These are phyloP conservation scores for Myotis findleyi DNA, from an alignment of 2,797 vertebrate genomes.

Conservation along the genomic window DNA sequence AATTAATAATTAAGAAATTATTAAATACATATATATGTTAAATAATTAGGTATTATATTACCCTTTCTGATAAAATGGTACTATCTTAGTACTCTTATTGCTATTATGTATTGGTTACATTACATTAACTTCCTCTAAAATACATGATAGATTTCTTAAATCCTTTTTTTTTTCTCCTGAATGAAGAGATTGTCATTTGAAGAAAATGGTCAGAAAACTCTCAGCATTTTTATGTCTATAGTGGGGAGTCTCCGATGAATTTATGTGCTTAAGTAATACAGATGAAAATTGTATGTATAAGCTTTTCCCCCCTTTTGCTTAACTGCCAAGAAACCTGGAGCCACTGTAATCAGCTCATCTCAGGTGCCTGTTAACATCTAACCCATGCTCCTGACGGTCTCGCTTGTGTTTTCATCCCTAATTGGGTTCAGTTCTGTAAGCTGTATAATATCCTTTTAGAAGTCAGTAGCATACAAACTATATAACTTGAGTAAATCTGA, in stretches of 20 bases:
- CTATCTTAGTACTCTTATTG: slow-evolving; percentile 14
- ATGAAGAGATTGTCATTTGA: slow-evolving; percentile 54
- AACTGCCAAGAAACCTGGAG: slow-evolving; percentile 65
- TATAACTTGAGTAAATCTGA: slow-evolving; percentile 68
- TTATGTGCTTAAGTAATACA: slow-evolving; percentile 69
- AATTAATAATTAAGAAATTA: slow-evolving; percentile 56
- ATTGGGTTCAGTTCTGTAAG: slow-evolving; percentile 75
- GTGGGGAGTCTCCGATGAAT: slow-evolving; percentile 62
- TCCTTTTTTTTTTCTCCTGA: slow-evolving; percentile 13
- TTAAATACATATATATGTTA: slow-evolving; percentile 12
- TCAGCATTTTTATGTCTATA: slow-evolving; percentile 62
- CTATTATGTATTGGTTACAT: slow-evolving; percentile 55
- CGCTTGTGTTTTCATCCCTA: slow-evolving; percentile 75
- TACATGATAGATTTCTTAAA: slow-evolving; percentile 41
- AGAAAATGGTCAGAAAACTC: slow-evolving; percentile 69
- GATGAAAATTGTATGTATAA: slow-evolving; percentile 62
- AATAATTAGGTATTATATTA: slow-evolving; percentile 33
- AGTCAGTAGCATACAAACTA: slow-evolving; percentile 47
- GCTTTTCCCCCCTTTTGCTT: slow-evolving; percentile 51
- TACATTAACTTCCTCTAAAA: slow-evolving; percentile 56
- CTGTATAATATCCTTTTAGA: slow-evolving; percentile 62
- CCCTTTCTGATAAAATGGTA: slow-evolving; percentile 10
- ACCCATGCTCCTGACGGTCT: slow-evolving; percentile 40
- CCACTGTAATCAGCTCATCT: slow-evolving; percentile 67
- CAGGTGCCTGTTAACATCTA: slow-evolving; percentile 77